Base-by-base conservation (phyloP, 2,888 invertebrate genomes). In the Drosophila kambysellisi region DNA sequence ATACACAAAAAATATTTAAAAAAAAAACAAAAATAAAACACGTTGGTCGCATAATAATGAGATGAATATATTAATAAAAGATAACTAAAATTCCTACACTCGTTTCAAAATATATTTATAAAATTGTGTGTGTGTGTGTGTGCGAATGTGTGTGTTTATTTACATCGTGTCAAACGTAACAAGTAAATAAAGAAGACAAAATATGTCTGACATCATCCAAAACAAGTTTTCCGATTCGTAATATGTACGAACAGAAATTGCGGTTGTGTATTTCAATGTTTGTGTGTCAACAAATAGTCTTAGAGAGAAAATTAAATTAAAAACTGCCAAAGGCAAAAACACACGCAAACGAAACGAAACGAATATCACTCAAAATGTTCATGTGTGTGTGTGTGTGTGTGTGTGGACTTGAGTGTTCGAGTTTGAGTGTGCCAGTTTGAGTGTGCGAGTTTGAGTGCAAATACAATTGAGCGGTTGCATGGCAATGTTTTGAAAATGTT, bases 181-280 rank as follows among this genome's bases (percentile, higher is more conserved):
- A 66, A 39, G 71, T 68, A 73, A 56, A 82, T 56, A 57, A 56
- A 72, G 20, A 72, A 61, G 56, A 68, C 64, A 58, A 74, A 76
- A 62, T 58, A 39, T 41, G 58, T 70, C 78, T 90, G 88, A 90
- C 89, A 89, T 90, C 90, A 90, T 66, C 74, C 54, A 70, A 72
- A 86, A 83, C 79, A 85, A 77, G 81, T 79, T 81, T 67, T 51
- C 25, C 41, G 20, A 71, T 59, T 46, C 33, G 35, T 29, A 29
- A 58, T 66, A 77, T 64, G 65, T 25, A 58, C 25, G 51, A 48
- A 32, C 46, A 58, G 57, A 66, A 58, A 57, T 66, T 76, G 70
- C 67, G 70, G 60, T 35, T 64, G 65, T 54, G 54, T 65, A 37
- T 62, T 50, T 54, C 50, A 65, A 63, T 56, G 50, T 71, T 72